These are phyloP conservation scores for Chloroclystis v-ata DNA, from an alignment of 2,888 invertebrate genomes.

Conservation along the genomic window DNA sequence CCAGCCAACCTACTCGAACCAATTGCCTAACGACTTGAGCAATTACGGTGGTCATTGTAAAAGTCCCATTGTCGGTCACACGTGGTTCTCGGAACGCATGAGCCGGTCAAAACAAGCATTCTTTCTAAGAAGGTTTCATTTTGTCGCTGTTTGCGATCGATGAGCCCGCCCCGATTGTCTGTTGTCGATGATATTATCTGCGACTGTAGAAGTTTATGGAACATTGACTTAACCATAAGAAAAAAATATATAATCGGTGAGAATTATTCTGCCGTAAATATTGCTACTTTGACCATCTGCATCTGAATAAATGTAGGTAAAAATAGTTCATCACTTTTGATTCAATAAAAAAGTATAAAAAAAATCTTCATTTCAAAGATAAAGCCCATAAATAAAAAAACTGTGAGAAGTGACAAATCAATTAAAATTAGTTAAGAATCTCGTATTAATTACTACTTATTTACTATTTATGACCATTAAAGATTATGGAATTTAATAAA, in stretches of 20 bases:
- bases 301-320: too few species aligned
- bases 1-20: neutral
- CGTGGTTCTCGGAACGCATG: constrained; percentile 15
- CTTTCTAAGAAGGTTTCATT: constrained; percentile 19
- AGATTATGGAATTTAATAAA: neutral
- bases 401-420: constrained; percentile 15
- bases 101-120: constrained; percentile 16
- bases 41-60: constrained; percentile 14
- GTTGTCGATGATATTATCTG: neutral
- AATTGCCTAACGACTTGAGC: constrained; percentile 13
- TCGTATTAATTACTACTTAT: neutral
- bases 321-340: too few species aligned
- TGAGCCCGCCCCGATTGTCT: constrained; percentile 8
- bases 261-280: too few species aligned
- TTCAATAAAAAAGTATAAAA: too few species aligned
- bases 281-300: too few species aligned
- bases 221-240: neutral
- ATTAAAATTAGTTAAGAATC: constrained; percentile 6
- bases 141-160: constrained; percentile 16
- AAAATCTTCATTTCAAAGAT: too few species aligned
- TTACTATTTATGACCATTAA: neutral
- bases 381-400: constrained; percentile 10
- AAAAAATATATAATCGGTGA: too few species aligned
- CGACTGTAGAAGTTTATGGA: constrained; percentile 2
- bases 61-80: constrained; percentile 18